Evolutionary conservation across 2,113 vertebrate genomes (phyloP), one percentile per base, ranked within the genome.

Genomic region (Echinops telfairi): DNA sequence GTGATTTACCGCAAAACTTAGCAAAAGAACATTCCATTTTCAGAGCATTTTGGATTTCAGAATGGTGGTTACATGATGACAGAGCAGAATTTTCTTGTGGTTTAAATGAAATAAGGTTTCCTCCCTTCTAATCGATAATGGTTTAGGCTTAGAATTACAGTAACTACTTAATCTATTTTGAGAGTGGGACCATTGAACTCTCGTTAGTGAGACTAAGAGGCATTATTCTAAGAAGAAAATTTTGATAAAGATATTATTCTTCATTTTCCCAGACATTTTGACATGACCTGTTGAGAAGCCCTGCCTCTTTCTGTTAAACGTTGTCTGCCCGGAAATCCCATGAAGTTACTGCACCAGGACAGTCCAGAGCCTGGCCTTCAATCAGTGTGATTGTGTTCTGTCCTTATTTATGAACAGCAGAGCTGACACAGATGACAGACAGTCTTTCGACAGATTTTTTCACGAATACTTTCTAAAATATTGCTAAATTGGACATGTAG

Each of bases 271-370:
- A 76, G n/a, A 64, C 87, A 90, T 95, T 91, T 3, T 78, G 66
- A n/a, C 92, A 79, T 76, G 95, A 68, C 47, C 85, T 73, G 23
- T 60, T 53, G 70, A 95, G 77, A 96, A 91, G 25, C 58, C 78
- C 64, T 97, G 40, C 94, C 53, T 76, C 93, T 94, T 97, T 94
- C 75, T 94, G 43, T 83, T 95, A 94, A 96, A 38, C 60, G 71
- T n/a, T 90, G 53, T 47, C 68, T 86, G 77, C 82, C 19, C 83
- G 25, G 70, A 86, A 68, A 89, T 96, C 62, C 94, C 27, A 0
- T 95, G 31, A 57, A 85, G 79, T 73, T 97, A 94, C 94, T 87
- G 1, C 81, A 25, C 73, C 23, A 78, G 43, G 58, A 93, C 80
- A 93, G 33, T 4, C 82, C 64, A 94, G 94, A 5, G 84, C 83